Conservation (phyloP, 2,797 vertebrate species). For the Eurystomus glaucurus region DNA sequence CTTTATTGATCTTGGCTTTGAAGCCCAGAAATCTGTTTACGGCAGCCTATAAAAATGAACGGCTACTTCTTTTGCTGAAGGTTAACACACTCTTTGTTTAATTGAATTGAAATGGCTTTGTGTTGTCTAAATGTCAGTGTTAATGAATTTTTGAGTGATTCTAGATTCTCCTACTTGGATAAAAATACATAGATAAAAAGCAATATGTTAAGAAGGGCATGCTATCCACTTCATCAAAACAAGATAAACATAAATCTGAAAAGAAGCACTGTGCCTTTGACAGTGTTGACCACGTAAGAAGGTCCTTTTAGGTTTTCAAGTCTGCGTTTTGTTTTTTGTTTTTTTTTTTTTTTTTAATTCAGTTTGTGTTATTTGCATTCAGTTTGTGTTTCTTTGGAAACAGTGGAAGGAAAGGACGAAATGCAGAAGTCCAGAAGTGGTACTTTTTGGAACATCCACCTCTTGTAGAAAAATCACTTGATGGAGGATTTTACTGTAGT, state of each 20-base stretch:
- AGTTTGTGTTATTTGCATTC: neutral
- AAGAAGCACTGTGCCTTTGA: slow-evolving; percentile 39
- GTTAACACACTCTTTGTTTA: slow-evolving; percentile 84
- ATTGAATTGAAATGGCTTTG: slow-evolving; percentile 84
- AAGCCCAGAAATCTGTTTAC: slow-evolving; percentile 82
- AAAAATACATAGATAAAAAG: slow-evolving; percentile 49
- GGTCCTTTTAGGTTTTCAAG: neutral
- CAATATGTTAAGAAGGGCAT: slow-evolving; percentile 15
- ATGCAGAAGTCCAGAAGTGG: neutral
- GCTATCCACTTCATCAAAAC: neutral
- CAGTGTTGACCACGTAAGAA: neutral
- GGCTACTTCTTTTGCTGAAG: slow-evolving; percentile 84
- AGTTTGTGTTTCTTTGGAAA: neutral
- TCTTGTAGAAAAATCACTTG: neutral
- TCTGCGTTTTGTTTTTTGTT: neutral
- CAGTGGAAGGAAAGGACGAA: neutral
- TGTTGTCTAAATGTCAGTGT: slow-evolving; percentile 84
- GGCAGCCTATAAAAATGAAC: slow-evolving; percentile 79
- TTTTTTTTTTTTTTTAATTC: neutral
- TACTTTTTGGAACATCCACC: neutral
- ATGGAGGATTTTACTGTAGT: neutral
- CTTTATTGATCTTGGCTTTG: slow-evolving; percentile 84
- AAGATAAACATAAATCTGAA: slow-evolving; percentile 9
- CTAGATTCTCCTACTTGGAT: slow-evolving; percentile 32
- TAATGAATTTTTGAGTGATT: slow-evolving; percentile 79